Conservation (phyloP, 2,797 vertebrate genomes). For the Falco novaeseelandiae region DNA sequence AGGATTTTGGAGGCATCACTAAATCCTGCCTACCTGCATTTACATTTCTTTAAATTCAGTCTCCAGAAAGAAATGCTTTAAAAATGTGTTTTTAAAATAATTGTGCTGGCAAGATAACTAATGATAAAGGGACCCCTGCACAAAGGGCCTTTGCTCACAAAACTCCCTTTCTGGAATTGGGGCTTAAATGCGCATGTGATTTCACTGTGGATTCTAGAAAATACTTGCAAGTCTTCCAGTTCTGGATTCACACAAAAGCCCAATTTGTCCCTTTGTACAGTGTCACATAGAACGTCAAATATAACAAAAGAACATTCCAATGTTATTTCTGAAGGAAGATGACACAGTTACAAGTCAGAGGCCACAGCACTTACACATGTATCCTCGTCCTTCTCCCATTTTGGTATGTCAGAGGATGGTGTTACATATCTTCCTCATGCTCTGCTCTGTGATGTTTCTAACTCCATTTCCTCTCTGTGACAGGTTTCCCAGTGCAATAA, state of each 20-base stretch:
- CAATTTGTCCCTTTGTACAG: not conserved
- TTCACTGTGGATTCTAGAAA: not conserved
- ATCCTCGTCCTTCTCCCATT: not conserved
- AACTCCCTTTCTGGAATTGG: not conserved
- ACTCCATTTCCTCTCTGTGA: not conserved
- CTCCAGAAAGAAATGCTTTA: not conserved
- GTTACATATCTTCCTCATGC: not conserved
- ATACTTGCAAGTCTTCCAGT: not conserved
- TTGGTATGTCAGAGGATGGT: not conserved
- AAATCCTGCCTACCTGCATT: not conserved
- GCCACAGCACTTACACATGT: not conserved
- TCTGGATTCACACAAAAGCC: not conserved
- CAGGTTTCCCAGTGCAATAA: not conserved
- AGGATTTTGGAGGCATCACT: not conserved
- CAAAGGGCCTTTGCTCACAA: not conserved
- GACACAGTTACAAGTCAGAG: not conserved
- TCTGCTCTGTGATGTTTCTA: not conserved
- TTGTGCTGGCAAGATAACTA: not conserved
- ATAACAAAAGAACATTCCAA: not conserved
- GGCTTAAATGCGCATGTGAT: fast-evolving
- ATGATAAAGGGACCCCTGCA: not conserved
- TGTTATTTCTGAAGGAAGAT: not conserved
- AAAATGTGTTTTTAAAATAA: not conserved
- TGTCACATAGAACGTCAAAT: not conserved
- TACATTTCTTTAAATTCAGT: not conserved